Percentiles rank a stretch among this genome's conserved stretches.
Conservation (phyloP, 2,888 invertebrate genomes). For the Melikaiella ostensackeni region DNA sequence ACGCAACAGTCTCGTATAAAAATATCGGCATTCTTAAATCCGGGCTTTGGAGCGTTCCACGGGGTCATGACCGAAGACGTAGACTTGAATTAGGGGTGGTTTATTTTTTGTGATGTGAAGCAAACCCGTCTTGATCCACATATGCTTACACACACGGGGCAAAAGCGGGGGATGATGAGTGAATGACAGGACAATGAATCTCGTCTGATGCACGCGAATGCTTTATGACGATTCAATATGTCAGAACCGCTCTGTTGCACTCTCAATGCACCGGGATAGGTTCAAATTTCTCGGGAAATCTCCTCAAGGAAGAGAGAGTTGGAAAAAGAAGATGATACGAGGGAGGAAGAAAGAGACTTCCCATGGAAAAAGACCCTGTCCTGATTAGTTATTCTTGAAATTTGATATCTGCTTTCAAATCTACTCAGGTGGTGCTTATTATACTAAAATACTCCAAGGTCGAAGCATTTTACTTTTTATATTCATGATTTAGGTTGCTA, state of each 20-base stretch:
- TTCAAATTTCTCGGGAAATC: constrained; percentile 63
- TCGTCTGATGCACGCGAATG: constrained; percentile 74
- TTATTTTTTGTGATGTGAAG: constrained; percentile 64
- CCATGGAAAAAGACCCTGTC: background rate
- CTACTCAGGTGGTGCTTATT: constrained; percentile 7
- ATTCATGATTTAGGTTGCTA: too few relatives aligned
- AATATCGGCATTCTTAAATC: constrained; percentile 64
- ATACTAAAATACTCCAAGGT: background rate
- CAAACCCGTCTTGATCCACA: constrained; percentile 43
- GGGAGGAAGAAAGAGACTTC: background rate
- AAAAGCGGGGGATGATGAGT: constrained; percentile 75
- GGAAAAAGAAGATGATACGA: constrained; percentile 8
- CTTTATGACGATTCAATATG: constrained; percentile 77
- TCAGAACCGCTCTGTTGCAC: constrained; percentile 63
- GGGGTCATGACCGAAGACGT: constrained; percentile 54
- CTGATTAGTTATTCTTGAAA: constrained; percentile 30
- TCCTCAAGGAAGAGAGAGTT: constrained; percentile 34
- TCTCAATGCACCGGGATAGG: constrained; percentile 58
- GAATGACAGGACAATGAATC: constrained; percentile 77
- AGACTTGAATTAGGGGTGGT: constrained; percentile 73
- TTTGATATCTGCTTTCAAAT: constrained; percentile 9
- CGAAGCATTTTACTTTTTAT: background rate
- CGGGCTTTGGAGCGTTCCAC: constrained; percentile 49
- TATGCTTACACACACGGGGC: constrained; percentile 41
- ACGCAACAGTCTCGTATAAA: constrained; percentile 69